phyloP scores from a whole-genome alignment of 2,797 vertebrate species.

The Cyprinodon diabolis region DNA sequence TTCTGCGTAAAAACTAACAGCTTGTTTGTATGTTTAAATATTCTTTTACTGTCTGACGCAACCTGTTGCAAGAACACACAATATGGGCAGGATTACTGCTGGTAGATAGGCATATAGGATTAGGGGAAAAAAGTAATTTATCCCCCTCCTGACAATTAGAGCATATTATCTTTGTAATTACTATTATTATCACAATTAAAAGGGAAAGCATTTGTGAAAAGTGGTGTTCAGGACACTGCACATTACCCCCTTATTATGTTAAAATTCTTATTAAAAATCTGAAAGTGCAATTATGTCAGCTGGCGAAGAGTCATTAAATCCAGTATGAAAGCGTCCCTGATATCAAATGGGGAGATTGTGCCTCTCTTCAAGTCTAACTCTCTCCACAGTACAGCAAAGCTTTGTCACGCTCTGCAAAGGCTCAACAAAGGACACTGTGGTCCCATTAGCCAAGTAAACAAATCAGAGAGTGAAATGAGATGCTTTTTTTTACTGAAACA shows the following conservation, averaged over 20 bases:
- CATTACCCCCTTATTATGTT: slow-evolving; percentile 79
- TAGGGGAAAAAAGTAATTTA: slow-evolving; percentile 68
- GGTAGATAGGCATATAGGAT: slow-evolving; percentile 58
- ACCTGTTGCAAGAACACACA: slow-evolving; percentile 79
- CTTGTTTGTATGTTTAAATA: slow-evolving; percentile 70
- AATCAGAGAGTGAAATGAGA: slow-evolving; percentile 77
- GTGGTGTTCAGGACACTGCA: slow-evolving; percentile 71
- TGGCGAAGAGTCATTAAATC: slow-evolving; percentile 78
- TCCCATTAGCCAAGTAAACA: slow-evolving; percentile 78
- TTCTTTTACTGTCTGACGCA: slow-evolving; percentile 79
- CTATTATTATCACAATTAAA: slow-evolving; percentile 81
- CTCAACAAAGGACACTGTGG: slow-evolving; percentile 73
- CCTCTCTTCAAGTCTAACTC: slow-evolving; percentile 68
- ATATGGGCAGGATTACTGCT: slow-evolving; percentile 48
- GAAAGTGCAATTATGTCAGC: slow-evolving; percentile 83
- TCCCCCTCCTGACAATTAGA: slow-evolving; percentile 79
- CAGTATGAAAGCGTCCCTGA: slow-evolving; percentile 70
- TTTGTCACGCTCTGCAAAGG: slow-evolving; percentile 70
- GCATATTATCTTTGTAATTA: slow-evolving; percentile 84
- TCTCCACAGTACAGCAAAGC: slow-evolving; percentile 55
- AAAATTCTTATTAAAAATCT: slow-evolving; percentile 83
- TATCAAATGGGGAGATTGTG: slow-evolving; percentile 73
- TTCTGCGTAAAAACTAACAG: slow-evolving; percentile 43
- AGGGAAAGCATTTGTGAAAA: slow-evolving; percentile 79
- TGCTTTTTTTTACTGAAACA: slow-evolving; percentile 75